These are phyloP conservation scores for Emberiza fucata DNA, from an alignment of 2,113 vertebrate species.

Conservation along the genomic window DNA sequence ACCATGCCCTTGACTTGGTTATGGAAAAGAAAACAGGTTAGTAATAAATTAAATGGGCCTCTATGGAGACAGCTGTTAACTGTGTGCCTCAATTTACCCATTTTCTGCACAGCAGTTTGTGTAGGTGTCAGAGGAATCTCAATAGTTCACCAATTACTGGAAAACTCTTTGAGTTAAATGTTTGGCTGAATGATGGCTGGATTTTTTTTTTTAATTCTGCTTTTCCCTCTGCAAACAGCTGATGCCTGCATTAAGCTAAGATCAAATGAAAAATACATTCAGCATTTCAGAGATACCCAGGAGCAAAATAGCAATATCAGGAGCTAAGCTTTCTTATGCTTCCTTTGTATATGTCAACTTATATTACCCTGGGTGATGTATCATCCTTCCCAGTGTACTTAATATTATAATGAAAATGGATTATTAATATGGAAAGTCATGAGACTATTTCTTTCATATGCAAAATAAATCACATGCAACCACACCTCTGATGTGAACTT, in stretches of 20 bases:
- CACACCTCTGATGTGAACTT: conserved; percentile 48
- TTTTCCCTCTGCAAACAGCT: conserved; percentile 65
- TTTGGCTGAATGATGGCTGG: conserved; percentile 31
- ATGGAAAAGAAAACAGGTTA: conserved; percentile 13
- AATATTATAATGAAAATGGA: conserved; percentile 49
- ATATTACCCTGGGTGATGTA: conserved; percentile 26
- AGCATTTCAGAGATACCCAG: conserved; percentile 69
- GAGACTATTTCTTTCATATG: background rate
- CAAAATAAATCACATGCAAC: conserved; percentile 5
- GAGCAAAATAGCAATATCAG: conserved; percentile 44
- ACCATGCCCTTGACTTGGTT: background rate
- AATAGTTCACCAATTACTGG: conserved; percentile 66
- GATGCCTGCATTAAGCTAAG: conserved; percentile 68
- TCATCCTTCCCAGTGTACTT: conserved; percentile 30
- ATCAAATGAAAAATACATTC: conserved; percentile 75
- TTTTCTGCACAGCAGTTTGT: conserved; percentile 44
- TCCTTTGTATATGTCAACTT: conserved; percentile 57
- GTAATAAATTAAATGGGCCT: conserved; percentile 55
- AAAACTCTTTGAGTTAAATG: conserved; percentile 53
- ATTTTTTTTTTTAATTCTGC: conserved; percentile 5
- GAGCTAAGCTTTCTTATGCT: conserved; percentile 56
- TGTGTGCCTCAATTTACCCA: conserved; percentile 13
- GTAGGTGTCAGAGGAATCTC: conserved; percentile 61
- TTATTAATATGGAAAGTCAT: background rate
- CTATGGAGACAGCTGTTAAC: conserved; percentile 10